A percentile compares a stretch with the other conserved stretches of the same genome.
These are phyloP conservation scores for Sturnus vulgaris DNA, from an alignment of 2,113 vertebrate genomes.

Conservation along the genomic window DNA sequence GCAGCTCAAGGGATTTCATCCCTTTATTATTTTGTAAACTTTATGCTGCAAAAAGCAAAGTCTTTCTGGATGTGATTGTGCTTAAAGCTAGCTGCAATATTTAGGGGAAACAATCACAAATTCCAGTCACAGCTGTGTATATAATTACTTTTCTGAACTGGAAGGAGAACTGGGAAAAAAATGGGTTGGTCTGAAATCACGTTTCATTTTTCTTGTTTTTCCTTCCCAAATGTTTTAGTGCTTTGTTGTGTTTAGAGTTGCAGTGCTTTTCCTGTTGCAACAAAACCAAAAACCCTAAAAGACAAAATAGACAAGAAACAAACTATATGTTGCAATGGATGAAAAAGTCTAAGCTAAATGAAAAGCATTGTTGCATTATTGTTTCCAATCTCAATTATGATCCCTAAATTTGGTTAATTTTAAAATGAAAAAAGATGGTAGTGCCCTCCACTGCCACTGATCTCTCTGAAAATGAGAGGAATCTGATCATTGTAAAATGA, in stretches of 20 bases:
- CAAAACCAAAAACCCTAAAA: not conserved
- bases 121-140: not conserved
- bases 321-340: not conserved
- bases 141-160: not conserved
- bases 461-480: not conserved
- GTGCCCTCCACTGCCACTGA: not conserved
- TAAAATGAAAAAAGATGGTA: not conserved
- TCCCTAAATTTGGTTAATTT: not conserved
- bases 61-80: not conserved
- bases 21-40: not conserved
- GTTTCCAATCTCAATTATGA: not conserved
- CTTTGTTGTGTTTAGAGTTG: not conserved
- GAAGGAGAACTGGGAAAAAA: not conserved
- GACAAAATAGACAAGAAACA: not conserved
- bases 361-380: not conserved
- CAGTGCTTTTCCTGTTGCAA: not conserved
- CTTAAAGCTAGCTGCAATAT: not conserved
- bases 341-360: not conserved
- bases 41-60: not conserved
- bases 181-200: not conserved
- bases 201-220: not conserved
- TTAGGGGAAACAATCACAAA: not conserved
- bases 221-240: not conserved
- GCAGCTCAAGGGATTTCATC: not conserved
- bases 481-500: not conserved